Evolutionary conservation across 2,113 vertebrate genomes (phyloP).

Genomic region (Gila orcuttii): DNA sequence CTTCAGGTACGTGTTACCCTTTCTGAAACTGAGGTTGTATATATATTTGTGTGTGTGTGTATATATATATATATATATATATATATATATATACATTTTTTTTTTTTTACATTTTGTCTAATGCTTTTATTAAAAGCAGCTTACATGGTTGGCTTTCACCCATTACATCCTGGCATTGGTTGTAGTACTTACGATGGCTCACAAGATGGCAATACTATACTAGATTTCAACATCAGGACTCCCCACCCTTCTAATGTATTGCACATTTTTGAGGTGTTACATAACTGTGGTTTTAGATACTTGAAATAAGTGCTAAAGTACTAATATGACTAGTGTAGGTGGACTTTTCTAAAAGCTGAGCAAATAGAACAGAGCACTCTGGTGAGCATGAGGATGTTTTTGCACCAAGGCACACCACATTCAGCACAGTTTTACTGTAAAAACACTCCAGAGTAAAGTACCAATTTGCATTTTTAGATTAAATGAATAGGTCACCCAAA

Average conservation of each 20-base stretch:
- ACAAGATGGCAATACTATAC: constrained; percentile 62
- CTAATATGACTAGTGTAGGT: constrained; percentile 18
- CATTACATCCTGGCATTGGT: background rate
- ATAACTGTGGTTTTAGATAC: constrained; percentile 22
- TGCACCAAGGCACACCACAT: background rate
- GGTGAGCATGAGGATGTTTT: background rate
- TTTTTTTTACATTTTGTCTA: background rate
- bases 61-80: too few relatives aligned
- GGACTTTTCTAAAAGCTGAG: constrained; percentile 19
- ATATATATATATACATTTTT: too few relatives aligned
- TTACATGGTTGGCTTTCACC: background rate
- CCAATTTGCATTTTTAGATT: background rate
- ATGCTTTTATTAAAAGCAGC: background rate
- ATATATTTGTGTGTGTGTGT: too few relatives aligned
- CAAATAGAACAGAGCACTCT: background rate
- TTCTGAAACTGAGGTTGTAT: background rate
- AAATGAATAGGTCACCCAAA: background rate
- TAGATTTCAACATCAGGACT: constrained; percentile 14
- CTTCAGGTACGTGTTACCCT: constrained; percentile 80
- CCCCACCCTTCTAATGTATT: background rate
- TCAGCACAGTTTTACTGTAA: constrained; percentile 6
- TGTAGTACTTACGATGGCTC: constrained; percentile 43
- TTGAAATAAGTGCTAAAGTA: constrained; percentile 32
- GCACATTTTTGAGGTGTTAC: constrained; percentile 21
- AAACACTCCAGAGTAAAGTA: constrained; percentile 32